Percentiles rank a stretch among this genome's conserved stretches.
Evolutionary conservation across 2,888 invertebrate species (phyloP).

Genomic region (Pinctada fucata): DNA sequence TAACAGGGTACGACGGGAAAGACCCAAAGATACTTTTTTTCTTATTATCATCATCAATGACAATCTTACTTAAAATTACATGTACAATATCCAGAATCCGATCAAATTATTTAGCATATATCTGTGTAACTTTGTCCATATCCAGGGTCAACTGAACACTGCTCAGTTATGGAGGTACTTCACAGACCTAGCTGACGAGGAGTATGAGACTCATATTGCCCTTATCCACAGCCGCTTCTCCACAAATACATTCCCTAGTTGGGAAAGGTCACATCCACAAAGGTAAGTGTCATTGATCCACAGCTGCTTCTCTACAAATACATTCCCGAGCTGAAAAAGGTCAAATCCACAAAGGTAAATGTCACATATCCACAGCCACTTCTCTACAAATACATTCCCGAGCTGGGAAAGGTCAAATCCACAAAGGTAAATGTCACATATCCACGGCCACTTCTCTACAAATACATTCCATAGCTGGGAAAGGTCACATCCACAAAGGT

Average conservation of each 20-base stretch:
- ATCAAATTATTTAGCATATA: too few relatives aligned
- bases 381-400: slow-evolving; percentile 99
- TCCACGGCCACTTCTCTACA: too few relatives aligned
- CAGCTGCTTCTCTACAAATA: slow-evolving; percentile 99
- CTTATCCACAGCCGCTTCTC: slow-evolving; percentile 99
- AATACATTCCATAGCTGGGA: too few relatives aligned
- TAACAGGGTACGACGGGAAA: not conserved
- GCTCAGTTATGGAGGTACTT: slow-evolving; percentile 92
- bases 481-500: too few relatives aligned
- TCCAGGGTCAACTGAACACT: slow-evolving; percentile 92
- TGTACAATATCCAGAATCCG: too few relatives aligned
- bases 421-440: slow-evolving; percentile 82
- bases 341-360: slow-evolving; percentile 95
- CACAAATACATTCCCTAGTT: slow-evolving; percentile 99
- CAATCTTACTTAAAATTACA: not conserved
- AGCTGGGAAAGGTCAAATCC: slow-evolving; percentile 99
- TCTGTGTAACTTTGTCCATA: too few relatives aligned
- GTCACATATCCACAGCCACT: slow-evolving; percentile 95
- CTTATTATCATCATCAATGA: not conserved
- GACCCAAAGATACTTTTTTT: not conserved
- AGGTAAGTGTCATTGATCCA: slow-evolving; percentile 87
- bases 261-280: slow-evolving; percentile 99
- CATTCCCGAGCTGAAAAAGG: slow-evolving; percentile 99
- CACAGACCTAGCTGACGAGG: slow-evolving; percentile 80
- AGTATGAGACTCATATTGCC: slow-evolving; percentile 94